Percentiles rank a stretch among this genome's conserved stretches.
Conservation (phyloP, 2,113 vertebrate genomes). For the Glareola pratincola region DNA sequence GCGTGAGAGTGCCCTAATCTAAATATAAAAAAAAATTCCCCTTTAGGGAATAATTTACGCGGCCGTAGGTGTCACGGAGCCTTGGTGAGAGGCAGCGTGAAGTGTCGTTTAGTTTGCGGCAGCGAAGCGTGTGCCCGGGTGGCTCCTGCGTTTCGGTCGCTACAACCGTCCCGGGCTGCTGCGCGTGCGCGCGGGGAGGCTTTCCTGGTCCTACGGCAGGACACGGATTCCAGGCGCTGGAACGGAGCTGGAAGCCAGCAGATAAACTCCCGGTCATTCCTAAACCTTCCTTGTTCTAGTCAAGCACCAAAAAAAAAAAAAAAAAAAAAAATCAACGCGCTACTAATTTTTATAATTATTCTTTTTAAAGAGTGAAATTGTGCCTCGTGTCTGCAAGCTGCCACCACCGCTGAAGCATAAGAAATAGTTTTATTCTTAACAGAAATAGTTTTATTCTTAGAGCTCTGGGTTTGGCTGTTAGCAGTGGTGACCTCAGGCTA, state of each 20-base stretch:
- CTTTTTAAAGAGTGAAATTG: not conserved
- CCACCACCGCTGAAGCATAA: accelerated
- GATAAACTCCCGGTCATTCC: not conserved
- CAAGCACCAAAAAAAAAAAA: not conserved
- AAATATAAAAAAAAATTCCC: not conserved
- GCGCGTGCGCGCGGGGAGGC: accelerated
- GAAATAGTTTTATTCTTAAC: not conserved
- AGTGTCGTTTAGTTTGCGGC: accelerated
- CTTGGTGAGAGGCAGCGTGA: not conserved
- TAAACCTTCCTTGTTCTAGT: not conserved
- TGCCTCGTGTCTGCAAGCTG: not conserved
- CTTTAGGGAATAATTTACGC: not conserved
- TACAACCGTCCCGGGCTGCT: accelerated
- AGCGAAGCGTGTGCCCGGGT: accelerated
- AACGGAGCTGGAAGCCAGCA: accelerated
- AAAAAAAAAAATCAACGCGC: not conserved
- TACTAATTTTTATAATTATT: not conserved
- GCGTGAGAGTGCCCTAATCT: not conserved
- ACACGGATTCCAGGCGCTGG: accelerated
- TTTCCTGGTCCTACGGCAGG: not conserved
- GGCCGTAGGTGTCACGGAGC: not conserved
- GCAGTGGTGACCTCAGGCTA: accelerated
- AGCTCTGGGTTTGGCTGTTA: not conserved
- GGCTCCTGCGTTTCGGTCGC: accelerated
- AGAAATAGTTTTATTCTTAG: not conserved